These are phyloP conservation scores for Pluvianellus socialis DNA, from an alignment of 2,113 vertebrate genomes.

Conservation along the genomic window DNA sequence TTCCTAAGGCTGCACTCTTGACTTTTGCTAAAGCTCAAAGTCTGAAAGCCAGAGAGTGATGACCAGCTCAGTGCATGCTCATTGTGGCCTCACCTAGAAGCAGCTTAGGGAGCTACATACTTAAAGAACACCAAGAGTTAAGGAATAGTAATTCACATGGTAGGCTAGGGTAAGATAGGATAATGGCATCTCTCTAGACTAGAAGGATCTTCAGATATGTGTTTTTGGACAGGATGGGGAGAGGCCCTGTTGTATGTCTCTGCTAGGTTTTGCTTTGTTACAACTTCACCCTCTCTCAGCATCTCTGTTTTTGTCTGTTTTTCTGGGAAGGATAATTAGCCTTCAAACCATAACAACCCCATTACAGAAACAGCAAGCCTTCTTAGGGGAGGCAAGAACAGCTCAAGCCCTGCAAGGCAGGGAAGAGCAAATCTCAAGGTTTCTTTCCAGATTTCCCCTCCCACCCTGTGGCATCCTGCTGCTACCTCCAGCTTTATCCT, in stretches of 20 bases:
- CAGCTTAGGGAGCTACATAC: neutral
- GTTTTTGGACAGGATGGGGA: neutral
- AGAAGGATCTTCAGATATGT: neutral
- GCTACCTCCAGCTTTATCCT: constrained; percentile 25
- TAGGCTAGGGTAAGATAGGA: too few species aligned
- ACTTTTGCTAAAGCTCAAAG: neutral
- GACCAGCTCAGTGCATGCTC: neutral
- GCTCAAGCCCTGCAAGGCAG: neutral
- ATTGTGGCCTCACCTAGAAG: neutral
- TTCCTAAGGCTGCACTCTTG: neutral
- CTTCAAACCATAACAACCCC: neutral
- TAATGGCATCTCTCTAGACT: neutral
- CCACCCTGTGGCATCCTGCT: neutral
- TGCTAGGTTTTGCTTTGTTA: neutral
- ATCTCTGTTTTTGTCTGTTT: neutral
- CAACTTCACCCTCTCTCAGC: neutral
- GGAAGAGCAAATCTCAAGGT: neutral
- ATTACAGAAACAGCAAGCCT: neutral
- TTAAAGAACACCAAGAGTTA: neutral
- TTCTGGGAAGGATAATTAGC: neutral
- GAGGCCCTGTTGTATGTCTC: neutral
- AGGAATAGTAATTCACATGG: neutral
- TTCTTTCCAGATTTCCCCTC: neutral
- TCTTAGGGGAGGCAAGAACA: neutral
- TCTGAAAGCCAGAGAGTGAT: neutral